phyloP scores from a whole-genome alignment of 2,113 vertebrate genomes.

The Solea solea region DNA sequence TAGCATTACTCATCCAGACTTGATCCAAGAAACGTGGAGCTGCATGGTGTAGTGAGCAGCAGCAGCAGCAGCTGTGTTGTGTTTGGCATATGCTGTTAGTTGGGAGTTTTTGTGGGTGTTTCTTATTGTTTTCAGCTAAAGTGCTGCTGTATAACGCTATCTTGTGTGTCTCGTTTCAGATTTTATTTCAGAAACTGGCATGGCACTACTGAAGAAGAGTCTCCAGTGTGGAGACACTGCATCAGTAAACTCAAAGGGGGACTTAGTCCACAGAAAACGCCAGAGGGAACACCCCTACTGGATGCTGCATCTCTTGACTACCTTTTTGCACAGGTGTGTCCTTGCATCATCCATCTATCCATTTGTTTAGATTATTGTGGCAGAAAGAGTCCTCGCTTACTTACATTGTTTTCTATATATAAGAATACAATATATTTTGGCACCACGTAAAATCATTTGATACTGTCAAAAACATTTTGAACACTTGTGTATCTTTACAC shows the following conservation, averaged over 20 bases:
- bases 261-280: conserved; percentile 78
- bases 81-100: no score
- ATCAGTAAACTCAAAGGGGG: conserved; percentile 86
- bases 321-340: conserved; percentile 91
- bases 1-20: no score
- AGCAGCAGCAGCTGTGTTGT: no score
- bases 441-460: neutral
- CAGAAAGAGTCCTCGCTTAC: no score
- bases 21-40: no score
- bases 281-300: conserved; percentile 90
- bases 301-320: conserved; percentile 91
- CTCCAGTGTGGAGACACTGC: conserved; percentile 92
- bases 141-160: no score
- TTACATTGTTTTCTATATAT: neutral
- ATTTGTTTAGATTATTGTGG: neutral
- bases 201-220: conserved; percentile 89
- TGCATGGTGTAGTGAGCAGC: no score
- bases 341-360: neutral
- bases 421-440: neutral
- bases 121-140: neutral
- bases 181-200: conserved; percentile 99
- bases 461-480: neutral
- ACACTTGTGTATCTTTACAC: neutral
- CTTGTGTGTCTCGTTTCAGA: conserved; percentile 73
- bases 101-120: no score